Evolutionary conservation across 1,140 invertebrate species (phyloP).

Genomic region (Platyura marginata): DNA sequence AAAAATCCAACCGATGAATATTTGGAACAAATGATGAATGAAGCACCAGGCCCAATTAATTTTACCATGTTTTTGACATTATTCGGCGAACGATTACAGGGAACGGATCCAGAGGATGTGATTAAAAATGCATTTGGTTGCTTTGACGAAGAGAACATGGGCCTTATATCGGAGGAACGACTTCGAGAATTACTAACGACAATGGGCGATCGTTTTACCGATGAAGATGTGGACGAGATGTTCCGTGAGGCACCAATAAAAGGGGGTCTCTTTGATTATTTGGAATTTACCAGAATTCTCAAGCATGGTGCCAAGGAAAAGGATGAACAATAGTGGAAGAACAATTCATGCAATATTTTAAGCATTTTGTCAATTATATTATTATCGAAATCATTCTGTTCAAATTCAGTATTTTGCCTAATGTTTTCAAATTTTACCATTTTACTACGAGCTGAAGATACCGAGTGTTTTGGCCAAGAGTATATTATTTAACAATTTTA

Average conservation of each 20-base stretch:
- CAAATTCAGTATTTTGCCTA: no score
- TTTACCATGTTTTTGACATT: conserved; percentile 98
- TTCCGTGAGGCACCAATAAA: conserved; percentile 96
- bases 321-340: conserved; percentile 82
- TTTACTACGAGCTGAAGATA: no score
- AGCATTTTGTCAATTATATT: no score
- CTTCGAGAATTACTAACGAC: conserved; percentile 85
- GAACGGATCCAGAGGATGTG: conserved; percentile 90
- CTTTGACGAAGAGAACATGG: conserved; percentile 86
- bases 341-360: no score
- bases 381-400: no score
- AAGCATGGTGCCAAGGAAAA: conserved; percentile 95
- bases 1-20: conserved; percentile 90
- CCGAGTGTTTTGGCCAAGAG: no score
- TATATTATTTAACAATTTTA: no score
- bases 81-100: conserved; percentile 89
- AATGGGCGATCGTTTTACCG: conserved; percentile 93
- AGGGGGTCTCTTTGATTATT: conserved; percentile 87
- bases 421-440: no score
- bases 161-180: conserved; percentile 81
- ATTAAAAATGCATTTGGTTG: conserved; percentile 94
- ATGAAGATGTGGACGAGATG: conserved; percentile 97
- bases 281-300: conserved; percentile 93
- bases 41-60: conserved; percentile 93
- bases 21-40: conserved; percentile 93